Base-by-base conservation (phyloP, 92 coral and sea anemone species). In the Porites evermanni region DNA sequence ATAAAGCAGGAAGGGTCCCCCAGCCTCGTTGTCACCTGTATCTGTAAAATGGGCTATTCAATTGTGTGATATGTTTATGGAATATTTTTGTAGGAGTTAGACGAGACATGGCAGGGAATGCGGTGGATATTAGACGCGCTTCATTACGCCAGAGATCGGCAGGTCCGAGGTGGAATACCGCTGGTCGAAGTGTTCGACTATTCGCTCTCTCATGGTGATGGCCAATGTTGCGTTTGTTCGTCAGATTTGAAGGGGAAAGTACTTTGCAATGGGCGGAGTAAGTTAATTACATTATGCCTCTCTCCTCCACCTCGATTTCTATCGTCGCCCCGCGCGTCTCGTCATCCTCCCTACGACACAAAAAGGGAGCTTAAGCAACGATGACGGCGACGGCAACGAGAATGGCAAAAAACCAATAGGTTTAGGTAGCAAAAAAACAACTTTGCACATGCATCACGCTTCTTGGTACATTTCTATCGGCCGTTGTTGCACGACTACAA, bases 81-180 rank as follows among this genome's bases (percentile, higher is more conserved):
- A n/a, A 16, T 12, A 29, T 50, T 81, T 58, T 44, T 24, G 8
- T 81, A 96, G 99, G 99, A 96, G 70, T 87, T 96, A 75, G 98
- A 97, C 87, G 97, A 97, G 68, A 95, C 99, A 52, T 97, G 99
- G 99, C 96, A 97, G 85, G 99, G 99, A 64, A 97, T 97, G 99
- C 94, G 99, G 17, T 97, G 99, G 99, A 91, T 97, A 65, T 92
- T 97, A 18, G 99, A 97, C 76, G 98, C 98, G 13, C 88, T 97
- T 17, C 99, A 93, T 79, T 95, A 97, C 67, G 98, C 99, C 79
- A 96, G 99, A 91, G 99, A 97, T 75, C 97, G 99, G 9, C 97
- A 97, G 83, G 94, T 95, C 75, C 95, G 96, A 20, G 98, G 98
- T 64, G 99, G 99, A 26, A 95, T 97, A 95, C 99, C 99, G 89